phyloP scores from a whole-genome alignment of 2,797 vertebrate species.

The Monodelphis domestica region DNA sequence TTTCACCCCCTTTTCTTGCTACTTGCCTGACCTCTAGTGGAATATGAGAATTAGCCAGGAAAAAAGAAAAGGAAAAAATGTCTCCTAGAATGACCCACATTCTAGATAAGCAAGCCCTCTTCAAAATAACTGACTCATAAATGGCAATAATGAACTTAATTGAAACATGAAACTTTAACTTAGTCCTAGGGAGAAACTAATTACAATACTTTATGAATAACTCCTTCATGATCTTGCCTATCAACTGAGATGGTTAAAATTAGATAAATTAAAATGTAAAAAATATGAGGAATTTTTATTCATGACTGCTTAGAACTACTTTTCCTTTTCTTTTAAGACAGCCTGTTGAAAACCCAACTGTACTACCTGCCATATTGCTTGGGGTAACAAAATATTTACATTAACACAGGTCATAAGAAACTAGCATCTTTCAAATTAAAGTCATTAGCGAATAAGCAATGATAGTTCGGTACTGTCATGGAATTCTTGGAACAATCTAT shows the following conservation, averaged over 20 bases:
- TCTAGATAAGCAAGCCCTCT: constrained; percentile 5
- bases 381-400: not conserved
- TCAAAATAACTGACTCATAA: constrained; percentile 2
- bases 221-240: not conserved
- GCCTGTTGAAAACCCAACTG: constrained; percentile 13
- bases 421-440: not conserved
- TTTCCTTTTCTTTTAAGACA: not conserved
- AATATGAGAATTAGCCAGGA: constrained; percentile 37
- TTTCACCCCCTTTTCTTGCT: constrained; percentile 40
- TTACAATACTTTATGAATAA: not conserved
- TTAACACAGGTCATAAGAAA: not conserved
- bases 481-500: not conserved
- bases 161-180: constrained; percentile 13
- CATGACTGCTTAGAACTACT: not conserved
- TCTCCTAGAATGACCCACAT: constrained; percentile 8
- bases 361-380: not conserved
- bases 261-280: not conserved
- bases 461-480: not conserved
- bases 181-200: not conserved
- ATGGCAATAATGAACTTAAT: not conserved
- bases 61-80: constrained; percentile 9
- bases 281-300: no score
- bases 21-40: constrained; percentile 64
- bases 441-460: not conserved
- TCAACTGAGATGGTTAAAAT: not conserved